phyloP scores from a whole-genome alignment of 2,888 invertebrate genomes.

The Zaprionus obscuricornis region DNA sequence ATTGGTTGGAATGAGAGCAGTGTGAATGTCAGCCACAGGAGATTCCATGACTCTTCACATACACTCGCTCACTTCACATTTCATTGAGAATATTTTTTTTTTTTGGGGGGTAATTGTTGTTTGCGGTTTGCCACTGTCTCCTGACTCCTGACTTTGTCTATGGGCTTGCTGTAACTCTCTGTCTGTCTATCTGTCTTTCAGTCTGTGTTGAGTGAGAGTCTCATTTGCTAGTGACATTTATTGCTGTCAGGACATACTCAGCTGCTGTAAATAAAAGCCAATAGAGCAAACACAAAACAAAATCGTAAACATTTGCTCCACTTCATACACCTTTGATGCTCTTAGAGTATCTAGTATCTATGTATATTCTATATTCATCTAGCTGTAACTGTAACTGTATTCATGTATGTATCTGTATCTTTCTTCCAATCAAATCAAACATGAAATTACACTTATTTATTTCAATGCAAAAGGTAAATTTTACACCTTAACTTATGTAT shows the following conservation, averaged over 20 bases:
- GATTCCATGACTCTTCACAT: not conserved
- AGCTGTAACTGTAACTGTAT: too few relatives aligned
- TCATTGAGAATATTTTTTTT: conserved; percentile 38
- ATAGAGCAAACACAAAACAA: not conserved
- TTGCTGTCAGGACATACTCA: conserved; percentile 20
- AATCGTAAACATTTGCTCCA: not conserved
- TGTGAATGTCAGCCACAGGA: conserved; percentile 49
- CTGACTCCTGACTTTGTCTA: too few relatives aligned
- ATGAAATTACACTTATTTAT: too few relatives aligned
- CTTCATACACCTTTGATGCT: not conserved
- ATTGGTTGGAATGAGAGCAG: not conserved
- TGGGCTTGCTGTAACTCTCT: too few relatives aligned
- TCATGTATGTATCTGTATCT: too few relatives aligned
- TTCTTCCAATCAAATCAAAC: too few relatives aligned
- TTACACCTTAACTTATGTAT: too few relatives aligned
- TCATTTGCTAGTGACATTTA: conserved; percentile 44
- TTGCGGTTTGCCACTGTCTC: conserved; percentile 38
- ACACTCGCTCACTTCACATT: conserved; percentile 7
- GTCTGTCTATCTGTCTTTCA: conserved; percentile 32
- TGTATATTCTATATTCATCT: too few relatives aligned
- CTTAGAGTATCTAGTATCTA: too few relatives aligned
- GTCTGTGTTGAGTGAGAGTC: not conserved
- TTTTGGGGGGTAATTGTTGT: conserved; percentile 47
- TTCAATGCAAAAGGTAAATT: too few relatives aligned
- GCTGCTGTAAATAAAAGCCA: conserved; percentile 6